These are phyloP conservation scores for Raphicerus campestris DNA, from an alignment of 2,113 vertebrate species.

Conservation along the genomic window DNA sequence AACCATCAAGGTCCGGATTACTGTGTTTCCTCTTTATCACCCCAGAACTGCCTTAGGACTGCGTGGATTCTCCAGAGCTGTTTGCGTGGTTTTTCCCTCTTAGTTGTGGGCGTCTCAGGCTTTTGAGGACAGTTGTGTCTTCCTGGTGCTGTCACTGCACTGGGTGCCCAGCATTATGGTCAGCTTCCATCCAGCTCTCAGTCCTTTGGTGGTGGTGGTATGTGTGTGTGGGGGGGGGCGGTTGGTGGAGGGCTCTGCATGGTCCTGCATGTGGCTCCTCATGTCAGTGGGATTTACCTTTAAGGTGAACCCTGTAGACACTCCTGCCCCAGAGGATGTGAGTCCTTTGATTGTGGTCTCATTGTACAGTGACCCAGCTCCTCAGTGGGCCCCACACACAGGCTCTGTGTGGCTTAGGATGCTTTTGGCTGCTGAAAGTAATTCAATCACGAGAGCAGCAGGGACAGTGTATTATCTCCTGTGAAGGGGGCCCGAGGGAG, in stretches of 20 bases:
- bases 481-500: background rate
- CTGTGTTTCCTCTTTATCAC: background rate
- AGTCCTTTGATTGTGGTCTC: background rate
- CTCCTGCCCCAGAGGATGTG: background rate
- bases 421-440: background rate
- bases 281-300: background rate
- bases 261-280: background rate
- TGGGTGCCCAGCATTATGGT: background rate
- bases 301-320: background rate
- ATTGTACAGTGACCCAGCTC: background rate
- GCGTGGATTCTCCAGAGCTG: accelerated
- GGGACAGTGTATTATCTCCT: background rate
- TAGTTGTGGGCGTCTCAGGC: background rate
- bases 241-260: no score
- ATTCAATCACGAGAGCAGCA: background rate
- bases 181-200: background rate
- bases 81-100: background rate
- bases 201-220: background rate
- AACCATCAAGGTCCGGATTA: background rate
- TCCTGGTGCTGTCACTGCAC: background rate
- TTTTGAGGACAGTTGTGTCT: background rate
- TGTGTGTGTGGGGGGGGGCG: accelerated
- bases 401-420: background rate
- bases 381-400: background rate
- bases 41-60: background rate